These are phyloP conservation scores for Drosophila carrolli DNA, from an alignment of 1,140 invertebrate species.

Conservation along the genomic window DNA sequence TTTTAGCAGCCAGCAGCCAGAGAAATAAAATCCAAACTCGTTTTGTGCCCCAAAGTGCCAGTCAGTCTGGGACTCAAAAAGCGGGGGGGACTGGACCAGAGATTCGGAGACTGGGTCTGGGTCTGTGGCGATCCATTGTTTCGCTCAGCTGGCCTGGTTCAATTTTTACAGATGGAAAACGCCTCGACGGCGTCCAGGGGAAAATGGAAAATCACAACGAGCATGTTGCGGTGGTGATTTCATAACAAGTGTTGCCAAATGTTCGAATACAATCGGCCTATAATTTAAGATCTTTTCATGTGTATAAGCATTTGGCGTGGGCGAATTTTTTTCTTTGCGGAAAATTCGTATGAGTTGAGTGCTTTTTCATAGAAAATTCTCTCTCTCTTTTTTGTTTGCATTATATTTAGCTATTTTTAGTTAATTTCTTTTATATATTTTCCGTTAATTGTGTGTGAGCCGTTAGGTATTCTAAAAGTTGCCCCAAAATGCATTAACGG, in stretches of 20 bases:
- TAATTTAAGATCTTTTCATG: slow-evolving; percentile 53
- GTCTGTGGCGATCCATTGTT: slow-evolving; percentile 57
- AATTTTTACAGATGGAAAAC: slow-evolving; percentile 52
- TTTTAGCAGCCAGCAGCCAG: slow-evolving; percentile 28
- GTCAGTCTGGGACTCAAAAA: slow-evolving; percentile 49
- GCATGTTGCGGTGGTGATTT: slow-evolving; percentile 41
- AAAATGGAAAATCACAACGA: slow-evolving; percentile 68
- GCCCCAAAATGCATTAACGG: slow-evolving; percentile 22
- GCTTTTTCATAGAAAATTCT: slow-evolving; percentile 39
- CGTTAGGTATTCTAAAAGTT: slow-evolving; percentile 36
- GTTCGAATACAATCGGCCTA: slow-evolving; percentile 27
- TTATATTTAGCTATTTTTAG: slow-evolving; percentile 34
- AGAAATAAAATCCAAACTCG: slow-evolving; percentile 56
- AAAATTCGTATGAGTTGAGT: slow-evolving; percentile 57
- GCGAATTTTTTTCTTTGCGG: slow-evolving; percentile 61
- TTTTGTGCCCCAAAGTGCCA: slow-evolving; percentile 67
- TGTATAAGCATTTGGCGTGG: slow-evolving; percentile 57
- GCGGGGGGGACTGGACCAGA: slow-evolving; percentile 17
- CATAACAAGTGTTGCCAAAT: slow-evolving; percentile 80
- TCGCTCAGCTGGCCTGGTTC: slow-evolving; percentile 67
- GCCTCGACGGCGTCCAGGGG: slow-evolving; percentile 45
- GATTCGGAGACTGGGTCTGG: slow-evolving; percentile 30
- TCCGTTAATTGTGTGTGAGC: slow-evolving; percentile 20
- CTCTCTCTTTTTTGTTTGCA: slow-evolving; percentile 3
- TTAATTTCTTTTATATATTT: slow-evolving; percentile 43